phyloP scores from a whole-genome alignment of 1,140 invertebrate genomes.

The Drosophila rufa region DNA sequence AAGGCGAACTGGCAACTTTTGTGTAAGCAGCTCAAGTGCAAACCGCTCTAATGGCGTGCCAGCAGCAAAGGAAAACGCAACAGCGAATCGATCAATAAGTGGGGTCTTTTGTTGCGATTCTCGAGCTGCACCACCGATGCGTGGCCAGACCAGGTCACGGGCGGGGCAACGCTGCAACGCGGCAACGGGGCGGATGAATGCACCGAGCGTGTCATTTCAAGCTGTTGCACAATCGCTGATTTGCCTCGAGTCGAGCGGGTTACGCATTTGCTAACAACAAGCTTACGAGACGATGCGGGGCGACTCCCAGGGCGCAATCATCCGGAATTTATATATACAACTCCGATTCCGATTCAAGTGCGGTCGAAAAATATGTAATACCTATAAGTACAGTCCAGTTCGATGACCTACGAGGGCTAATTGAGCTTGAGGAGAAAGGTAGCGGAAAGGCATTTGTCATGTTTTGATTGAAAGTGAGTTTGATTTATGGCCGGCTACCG shows the following conservation, averaged over 20 bases:
- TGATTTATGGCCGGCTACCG: conserved; percentile 44
- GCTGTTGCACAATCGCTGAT: conserved; percentile 75
- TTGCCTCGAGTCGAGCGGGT: conserved; percentile 70
- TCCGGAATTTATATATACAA: neutral
- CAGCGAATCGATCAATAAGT: conserved; percentile 49
- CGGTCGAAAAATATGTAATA: conserved; percentile 12
- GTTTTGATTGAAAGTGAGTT: conserved; percentile 76
- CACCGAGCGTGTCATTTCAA: conserved; percentile 79
- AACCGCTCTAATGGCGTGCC: conserved; percentile 37
- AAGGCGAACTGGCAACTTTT: conserved; percentile 24
- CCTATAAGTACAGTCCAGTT: conserved; percentile 47
- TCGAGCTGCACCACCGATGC: conserved; percentile 62
- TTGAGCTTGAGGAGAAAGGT: conserved; percentile 71
- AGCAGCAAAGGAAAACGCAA: conserved; percentile 4
- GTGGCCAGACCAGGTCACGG: conserved; percentile 37
- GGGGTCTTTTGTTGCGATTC: conserved; percentile 58
- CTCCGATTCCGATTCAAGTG: conserved; percentile 25
- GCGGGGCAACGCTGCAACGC: neutral
- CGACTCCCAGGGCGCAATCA: conserved; percentile 61
- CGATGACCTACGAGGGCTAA: conserved; percentile 66
- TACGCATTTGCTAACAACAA: conserved; percentile 61
- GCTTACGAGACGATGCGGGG: conserved; percentile 10
- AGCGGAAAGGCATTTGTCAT: conserved; percentile 77
- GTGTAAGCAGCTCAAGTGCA: conserved; percentile 42
- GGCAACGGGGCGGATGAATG: conserved; percentile 13